phyloP scores from a whole-genome alignment of 2,797 vertebrate genomes.

The Oreortyx pictus region DNA sequence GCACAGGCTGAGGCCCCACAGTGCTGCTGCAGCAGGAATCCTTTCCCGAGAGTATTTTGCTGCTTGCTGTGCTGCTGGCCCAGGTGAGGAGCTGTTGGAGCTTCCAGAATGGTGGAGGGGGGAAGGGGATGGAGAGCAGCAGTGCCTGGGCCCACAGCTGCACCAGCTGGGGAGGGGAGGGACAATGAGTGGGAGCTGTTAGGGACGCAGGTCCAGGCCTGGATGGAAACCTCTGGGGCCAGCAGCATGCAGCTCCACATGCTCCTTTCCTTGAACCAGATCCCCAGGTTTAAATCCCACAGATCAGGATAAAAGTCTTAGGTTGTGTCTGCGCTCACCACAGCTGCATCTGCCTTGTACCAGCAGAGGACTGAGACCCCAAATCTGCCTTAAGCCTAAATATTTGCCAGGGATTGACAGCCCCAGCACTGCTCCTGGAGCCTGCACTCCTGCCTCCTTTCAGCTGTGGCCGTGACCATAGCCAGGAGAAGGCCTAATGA shows the following conservation, averaged over 20 bases:
- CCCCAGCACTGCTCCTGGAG: background rate
- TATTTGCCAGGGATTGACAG: background rate
- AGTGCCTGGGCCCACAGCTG: background rate
- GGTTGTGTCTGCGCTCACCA: fast-evolving
- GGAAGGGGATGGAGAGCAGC: background rate
- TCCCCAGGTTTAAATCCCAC: background rate
- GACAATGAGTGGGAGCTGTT: background rate
- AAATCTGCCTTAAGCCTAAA: background rate
- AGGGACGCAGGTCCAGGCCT: background rate
- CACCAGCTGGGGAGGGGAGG: background rate
- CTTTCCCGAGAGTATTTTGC: background rate
- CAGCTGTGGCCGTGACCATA: background rate
- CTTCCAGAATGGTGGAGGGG: background rate
- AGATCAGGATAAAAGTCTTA: background rate
- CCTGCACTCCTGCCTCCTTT: background rate
- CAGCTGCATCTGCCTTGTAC: background rate
- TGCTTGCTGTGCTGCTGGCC: too few species aligned
- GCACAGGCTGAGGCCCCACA: background rate
- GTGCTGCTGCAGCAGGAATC: background rate
- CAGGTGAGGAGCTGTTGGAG: background rate
- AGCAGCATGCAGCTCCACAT: background rate
- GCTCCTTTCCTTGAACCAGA: background rate
- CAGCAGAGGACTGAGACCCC: background rate
- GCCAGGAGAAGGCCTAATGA: background rate
- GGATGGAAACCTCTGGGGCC: background rate